Conservation (phyloP, 2,113 vertebrate species). For the Empidonax traillii region DNA sequence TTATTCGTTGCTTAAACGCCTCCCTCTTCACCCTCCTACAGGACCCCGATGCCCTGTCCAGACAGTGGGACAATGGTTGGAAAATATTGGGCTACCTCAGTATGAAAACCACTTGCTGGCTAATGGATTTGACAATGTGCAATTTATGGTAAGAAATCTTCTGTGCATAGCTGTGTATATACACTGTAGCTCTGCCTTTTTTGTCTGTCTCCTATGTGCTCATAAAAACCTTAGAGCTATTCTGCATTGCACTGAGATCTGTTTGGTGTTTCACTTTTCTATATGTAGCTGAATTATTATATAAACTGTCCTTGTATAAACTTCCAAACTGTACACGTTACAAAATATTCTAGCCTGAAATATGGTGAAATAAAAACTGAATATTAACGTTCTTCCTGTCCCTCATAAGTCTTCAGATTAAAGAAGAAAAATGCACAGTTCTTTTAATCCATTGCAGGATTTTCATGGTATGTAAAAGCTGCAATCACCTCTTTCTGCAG, state of each 20-base stretch:
- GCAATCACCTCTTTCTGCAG: not conserved
- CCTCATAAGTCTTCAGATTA: constrained; percentile 9
- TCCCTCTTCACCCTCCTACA: constrained; percentile 98
- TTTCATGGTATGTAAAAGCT: constrained; percentile 1
- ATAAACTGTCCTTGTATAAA: constrained; percentile 51
- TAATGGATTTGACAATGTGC: constrained; percentile 98
- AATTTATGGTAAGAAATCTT: constrained; percentile 93
- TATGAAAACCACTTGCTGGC: constrained; percentile 99
- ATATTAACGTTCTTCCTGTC: constrained; percentile 24
- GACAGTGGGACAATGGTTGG: constrained; percentile 97
- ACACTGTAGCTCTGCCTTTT: constrained; percentile 71
- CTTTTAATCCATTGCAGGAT: not conserved
- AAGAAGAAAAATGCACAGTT: constrained; percentile 23
- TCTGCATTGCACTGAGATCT: constrained; percentile 64
- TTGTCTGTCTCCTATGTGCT: constrained; percentile 73
- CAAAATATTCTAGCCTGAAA: constrained; percentile 19
- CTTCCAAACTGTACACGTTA: constrained; percentile 28
- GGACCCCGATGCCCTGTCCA: constrained; percentile 96
- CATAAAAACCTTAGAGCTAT: constrained; percentile 60
- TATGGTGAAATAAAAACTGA: constrained; percentile 33
- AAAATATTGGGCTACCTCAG: constrained; percentile 98
- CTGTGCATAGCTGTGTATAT: constrained; percentile 58
- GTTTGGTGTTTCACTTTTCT: constrained; percentile 43
- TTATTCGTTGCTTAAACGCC: constrained; percentile 96
- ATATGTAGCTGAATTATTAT: constrained; percentile 50